Conservation (phyloP, 2,888 invertebrate species). For the Nasonia oneida region DNA sequence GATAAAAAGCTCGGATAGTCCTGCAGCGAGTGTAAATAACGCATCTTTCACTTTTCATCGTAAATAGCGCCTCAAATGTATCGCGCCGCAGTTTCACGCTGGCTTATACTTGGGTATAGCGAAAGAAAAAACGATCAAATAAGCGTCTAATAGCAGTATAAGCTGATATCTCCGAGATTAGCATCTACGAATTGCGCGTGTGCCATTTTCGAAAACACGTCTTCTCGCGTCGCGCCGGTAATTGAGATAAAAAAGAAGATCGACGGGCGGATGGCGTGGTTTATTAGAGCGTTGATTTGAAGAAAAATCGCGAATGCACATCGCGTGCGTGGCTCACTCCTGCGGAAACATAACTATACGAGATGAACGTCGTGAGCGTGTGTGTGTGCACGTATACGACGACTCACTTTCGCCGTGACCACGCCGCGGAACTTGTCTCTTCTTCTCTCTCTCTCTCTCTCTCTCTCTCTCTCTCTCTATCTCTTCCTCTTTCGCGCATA, state of each 20-base stretch:
- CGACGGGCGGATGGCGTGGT: background rate
- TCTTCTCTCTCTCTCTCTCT: conserved; percentile 39
- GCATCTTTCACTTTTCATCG: too few relatives aligned
- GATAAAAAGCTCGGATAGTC: background rate
- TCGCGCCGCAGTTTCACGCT: background rate
- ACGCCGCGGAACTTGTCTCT: conserved; percentile 71
- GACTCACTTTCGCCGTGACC: conserved; percentile 75
- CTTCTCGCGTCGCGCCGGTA: background rate
- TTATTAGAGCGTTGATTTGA: conserved; percentile 46
- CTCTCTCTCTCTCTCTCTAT: conserved; percentile 45
- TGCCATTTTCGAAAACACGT: conserved; percentile 7
- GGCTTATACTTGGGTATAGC: too few relatives aligned
- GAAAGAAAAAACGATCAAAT: background rate
- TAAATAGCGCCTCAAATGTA: background rate
- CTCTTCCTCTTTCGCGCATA: conserved; percentile 39
- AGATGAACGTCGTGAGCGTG: conserved; percentile 18
- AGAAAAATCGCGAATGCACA: conserved; percentile 8
- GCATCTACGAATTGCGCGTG: background rate
- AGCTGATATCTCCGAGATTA: background rate
- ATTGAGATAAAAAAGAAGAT: conserved; percentile 3
- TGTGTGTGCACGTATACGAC: background rate
- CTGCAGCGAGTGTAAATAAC: background rate
- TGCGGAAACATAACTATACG: conserved; percentile 33
- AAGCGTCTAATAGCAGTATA: background rate
- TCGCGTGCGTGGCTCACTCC: conserved; percentile 5